phyloP scores from a whole-genome alignment of 2,888 invertebrate species.

The Agrotis segetum region DNA sequence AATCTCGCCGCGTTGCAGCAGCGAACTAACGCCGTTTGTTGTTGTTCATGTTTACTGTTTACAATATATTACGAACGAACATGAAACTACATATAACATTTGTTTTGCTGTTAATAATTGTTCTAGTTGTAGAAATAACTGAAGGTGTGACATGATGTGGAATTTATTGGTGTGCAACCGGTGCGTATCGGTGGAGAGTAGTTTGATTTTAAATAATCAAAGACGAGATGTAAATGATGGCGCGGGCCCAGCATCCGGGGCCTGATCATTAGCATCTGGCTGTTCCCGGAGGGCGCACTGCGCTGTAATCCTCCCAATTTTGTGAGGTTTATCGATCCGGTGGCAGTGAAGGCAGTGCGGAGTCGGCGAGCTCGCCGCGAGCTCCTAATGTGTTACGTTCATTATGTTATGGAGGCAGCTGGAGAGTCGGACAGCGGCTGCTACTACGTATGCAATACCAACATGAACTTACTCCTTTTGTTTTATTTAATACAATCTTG shows the following conservation, averaged over 20 bases:
- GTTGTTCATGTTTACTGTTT: conserved; percentile 27
- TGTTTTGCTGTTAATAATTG: neutral
- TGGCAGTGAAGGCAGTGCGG: conserved; percentile 22
- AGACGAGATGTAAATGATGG: neutral
- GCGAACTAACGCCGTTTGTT: conserved; percentile 25
- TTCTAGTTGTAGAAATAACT: conserved; percentile 11
- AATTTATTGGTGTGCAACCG: neutral
- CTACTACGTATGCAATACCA: neutral
- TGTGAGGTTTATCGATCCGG: conserved; percentile 45
- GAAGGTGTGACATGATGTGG: neutral
- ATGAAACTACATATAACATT: neutral
- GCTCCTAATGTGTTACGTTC: conserved; percentile 7
- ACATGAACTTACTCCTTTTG: neutral
- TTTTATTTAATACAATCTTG: neutral
- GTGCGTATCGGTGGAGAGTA: neutral
- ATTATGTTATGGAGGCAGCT: neutral
- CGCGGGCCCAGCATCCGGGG: neutral
- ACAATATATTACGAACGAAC: conserved; percentile 17
- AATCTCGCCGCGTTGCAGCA: conserved; percentile 60
- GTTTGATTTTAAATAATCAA: conserved; percentile 8
- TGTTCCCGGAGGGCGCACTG: neutral
- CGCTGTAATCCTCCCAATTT: conserved; percentile 29
- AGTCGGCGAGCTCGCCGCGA: conserved; percentile 18
- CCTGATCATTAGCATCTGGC: conserved; percentile 23
- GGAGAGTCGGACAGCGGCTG: neutral